Evolutionary conservation across 1,140 invertebrate genomes (phyloP), one percentile per base, ranked within the genome.

Genomic region (Achatina immaculata): DNA sequence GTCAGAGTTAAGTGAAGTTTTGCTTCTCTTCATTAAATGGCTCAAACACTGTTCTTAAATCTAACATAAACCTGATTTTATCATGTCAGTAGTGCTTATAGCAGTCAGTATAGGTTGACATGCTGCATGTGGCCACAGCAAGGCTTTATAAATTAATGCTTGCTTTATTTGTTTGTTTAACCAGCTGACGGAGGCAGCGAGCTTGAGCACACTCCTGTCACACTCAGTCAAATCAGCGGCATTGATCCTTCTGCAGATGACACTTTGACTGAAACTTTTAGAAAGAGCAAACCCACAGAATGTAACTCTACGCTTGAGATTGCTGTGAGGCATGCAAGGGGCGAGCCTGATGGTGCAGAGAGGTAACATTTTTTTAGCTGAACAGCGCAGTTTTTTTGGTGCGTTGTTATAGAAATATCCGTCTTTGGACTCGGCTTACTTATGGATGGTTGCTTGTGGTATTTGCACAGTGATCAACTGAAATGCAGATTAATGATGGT

Each of bases 321-420:
- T 58, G 90, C 90, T 40, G 89, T 90, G 21, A 80, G 87, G 24
- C 83, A 83, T 48, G 88, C 88, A 16, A 83, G 89, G 81, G 89
- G 90, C n/a, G 82, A 89, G 62, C 89, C 89, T 19, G 89, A 90
- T 85, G 90, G 89, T 24, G 88, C 89, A 28, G 88, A 89, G 51
- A 80, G 69, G 68, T 45, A 65, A 31, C 62, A 81, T 38, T 71
- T 38, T 71, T 62, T 16, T 58, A 55, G 21, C 24, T 55, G 51
- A 21, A 21, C n/a, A 21, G 24, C n/a, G 4, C n/a, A n/a, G 51
- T 11, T 55, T 11, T 55, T 55, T 55, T n/a, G 51, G 51, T 14
- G n/a, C n/a, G n/a, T n/a, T n/a, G n/a, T n/a, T n/a, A n/a, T n/a
- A n/a, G n/a, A n/a, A n/a, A n/a, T n/a, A n/a, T n/a, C n/a, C n/a